Base-by-base conservation (phyloP, 2,888 invertebrate species). In the Lacanobia oleracea region DNA sequence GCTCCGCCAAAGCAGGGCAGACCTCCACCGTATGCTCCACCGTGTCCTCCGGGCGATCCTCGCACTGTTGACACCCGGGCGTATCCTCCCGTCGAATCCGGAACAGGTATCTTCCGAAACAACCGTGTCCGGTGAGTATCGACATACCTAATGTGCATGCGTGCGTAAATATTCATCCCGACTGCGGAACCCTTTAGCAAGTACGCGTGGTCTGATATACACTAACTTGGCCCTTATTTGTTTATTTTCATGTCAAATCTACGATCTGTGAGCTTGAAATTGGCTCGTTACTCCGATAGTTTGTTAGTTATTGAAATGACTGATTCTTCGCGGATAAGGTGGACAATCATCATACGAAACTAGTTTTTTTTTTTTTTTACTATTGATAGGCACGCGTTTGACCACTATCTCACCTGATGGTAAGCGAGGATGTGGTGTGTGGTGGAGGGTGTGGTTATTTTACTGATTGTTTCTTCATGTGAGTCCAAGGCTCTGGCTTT, bases 171-270 rank as follows among this genome's bases (percentile, higher is more conserved):
- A 10, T 10, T 21, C 51, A 51, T 12, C 12, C 8, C 7, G 18
- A 14, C 33, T n/a, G 37, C 57, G n/a, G 57, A 57, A 57, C 12
- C n/a, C 37, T 57, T 57, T 37, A n/a, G 12, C 6, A 1, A 10
- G 18, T 18, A 4, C 7, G 8, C 10, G 33, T 33, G 33, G 18
- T 3, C n/a, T 6, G n/a, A 57, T 12, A 37, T n/a, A 5, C 18
- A 10, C 12, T n/a, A n/a, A n/a, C n/a, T 33, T 14, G 8, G 8
- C 6, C n/a, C 10, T 33, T 63, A n/a, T 75, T 72, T 57, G 16
- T 79, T 79, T 81, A 69, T 71, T 72, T 72, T 66, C 0, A 23
- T 48, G 61, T 60, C 64, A 57, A 64, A 81, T 79, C 68, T 71
- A 18, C 23, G 48, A 82, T 78, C 59, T 21, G 43, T 73, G 59